Conservation (phyloP, 2,797 vertebrate species). For the Euthynnus affinis region DNA sequence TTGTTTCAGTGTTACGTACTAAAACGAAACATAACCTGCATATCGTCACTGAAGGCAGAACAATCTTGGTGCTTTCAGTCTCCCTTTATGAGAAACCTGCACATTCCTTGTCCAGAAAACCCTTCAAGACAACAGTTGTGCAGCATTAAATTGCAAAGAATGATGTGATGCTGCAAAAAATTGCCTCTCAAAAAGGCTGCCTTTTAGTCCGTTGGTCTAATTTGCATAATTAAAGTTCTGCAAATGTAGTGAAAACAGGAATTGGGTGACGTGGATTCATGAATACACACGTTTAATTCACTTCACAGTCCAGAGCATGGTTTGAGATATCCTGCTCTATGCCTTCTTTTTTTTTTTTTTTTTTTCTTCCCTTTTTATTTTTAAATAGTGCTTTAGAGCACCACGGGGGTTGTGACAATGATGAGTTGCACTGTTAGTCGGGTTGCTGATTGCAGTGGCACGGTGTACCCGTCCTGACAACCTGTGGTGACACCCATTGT, state of each 20-base stretch:
- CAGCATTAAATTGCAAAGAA: neutral
- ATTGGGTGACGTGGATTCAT: neutral
- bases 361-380: no score
- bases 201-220: neutral
- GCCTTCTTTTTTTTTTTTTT: no score
- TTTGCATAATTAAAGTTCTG: neutral
- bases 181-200: no score
- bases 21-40: neutral
- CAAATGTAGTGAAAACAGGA: neutral
- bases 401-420: constrained; percentile 50
- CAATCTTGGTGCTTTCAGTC: neutral
- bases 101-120: neutral
- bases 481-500: constrained; percentile 67
- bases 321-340: neutral
- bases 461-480: constrained; percentile 62
- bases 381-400: neutral
- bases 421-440: constrained; percentile 74
- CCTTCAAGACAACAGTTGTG: no score
- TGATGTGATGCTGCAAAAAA: neutral
- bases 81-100: neutral
- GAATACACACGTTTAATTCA: no score
- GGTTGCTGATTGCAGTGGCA: constrained; percentile 72
- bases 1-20: neutral
- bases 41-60: neutral
- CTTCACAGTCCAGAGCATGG: neutral